Conservation (phyloP, 2,888 invertebrate species). For the Caenorhabditis virilis region DNA sequence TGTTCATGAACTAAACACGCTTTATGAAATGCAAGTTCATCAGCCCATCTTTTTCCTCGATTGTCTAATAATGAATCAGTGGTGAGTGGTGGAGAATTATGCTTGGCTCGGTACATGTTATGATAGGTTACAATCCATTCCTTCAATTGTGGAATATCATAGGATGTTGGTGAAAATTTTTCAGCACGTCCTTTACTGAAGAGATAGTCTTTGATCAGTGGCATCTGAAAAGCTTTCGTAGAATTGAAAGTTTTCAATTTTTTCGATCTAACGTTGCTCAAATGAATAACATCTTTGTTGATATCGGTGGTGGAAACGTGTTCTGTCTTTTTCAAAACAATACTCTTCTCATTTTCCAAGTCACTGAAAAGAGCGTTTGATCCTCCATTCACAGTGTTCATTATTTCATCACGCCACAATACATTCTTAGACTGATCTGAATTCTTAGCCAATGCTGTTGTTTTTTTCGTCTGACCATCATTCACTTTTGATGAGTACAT, state of each 20-base stretch:
- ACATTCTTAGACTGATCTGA: too few species aligned
- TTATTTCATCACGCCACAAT: too few species aligned
- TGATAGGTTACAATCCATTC: constrained; percentile 42
- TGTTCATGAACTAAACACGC: constrained; percentile 59
- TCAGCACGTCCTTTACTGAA: constrained; percentile 32
- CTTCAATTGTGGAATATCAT: constrained; percentile 24
- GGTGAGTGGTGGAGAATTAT: constrained; percentile 45
- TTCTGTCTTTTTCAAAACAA: neutral
- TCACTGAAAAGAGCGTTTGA: too few species aligned
- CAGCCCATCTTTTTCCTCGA: constrained; percentile 59
- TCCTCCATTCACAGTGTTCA: too few species aligned
- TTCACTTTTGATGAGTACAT: neutral
- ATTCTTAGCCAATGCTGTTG: too few species aligned
- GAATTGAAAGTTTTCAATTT: neutral
- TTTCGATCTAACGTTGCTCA: neutral
- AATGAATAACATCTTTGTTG: neutral
- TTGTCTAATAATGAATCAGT: constrained; percentile 44
- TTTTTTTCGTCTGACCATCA: too few species aligned
- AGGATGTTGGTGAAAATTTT: constrained; percentile 30
- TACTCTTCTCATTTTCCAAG: too few species aligned
- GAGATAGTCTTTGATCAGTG: constrained; percentile 18
- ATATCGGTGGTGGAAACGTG: neutral
- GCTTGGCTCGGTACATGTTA: constrained; percentile 57
- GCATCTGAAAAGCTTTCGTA: constrained; percentile 4
- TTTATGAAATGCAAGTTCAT: constrained; percentile 47